Evolutionary conservation across 2,797 vertebrate species (phyloP), one percentile per base, ranked within the genome.

Genomic region (Yasuhikotakia modesta): DNA sequence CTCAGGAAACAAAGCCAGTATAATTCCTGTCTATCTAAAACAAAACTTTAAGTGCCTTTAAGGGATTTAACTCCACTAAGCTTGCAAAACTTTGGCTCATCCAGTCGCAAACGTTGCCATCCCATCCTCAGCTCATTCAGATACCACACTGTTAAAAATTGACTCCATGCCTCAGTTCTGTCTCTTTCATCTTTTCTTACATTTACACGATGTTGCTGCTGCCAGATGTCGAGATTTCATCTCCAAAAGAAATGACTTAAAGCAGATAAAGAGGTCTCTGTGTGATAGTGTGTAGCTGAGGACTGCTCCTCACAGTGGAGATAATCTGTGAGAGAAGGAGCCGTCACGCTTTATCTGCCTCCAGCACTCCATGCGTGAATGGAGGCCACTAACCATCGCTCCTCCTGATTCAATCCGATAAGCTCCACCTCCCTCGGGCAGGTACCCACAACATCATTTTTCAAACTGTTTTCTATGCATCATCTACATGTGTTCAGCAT

Each of bases 211-310:
- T 82, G 86, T 89, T 86, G 80, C 76, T 65, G 13, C 70, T 77
- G 75, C 84, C 87, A 86, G 85, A 81, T 73, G 83, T 86, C 85
- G 70, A 81, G 88, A 92, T 92, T 89, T 84, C 84, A 89, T 89
- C 90, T 87, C 65, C 82, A 78, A 88, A 89, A 91, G 88, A 92
- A 91, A 90, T 88, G 87, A 88, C 87, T 89, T 85, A 30, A 86
- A 86, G 82, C 75, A 88, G 91, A 92, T 91, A 90, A 90, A 89
- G 82, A 77, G 57, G 32, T 82, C 60, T 43, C 24, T 48, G 64
- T 76, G 72, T 71, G 80, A 74, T 79, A 71, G 79, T 66, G 32
- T 79, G 76, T 86, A 78, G 79, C 60, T 61, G 65, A 79, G 76
- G 75, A 81, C 78, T 82, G 88, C 87, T 88, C 76, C 53, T 82